phyloP scores from a whole-genome alignment of 30 jellyfish, hydroid and myxozoan genomes.

The Rhopilema esculentum region DNA sequence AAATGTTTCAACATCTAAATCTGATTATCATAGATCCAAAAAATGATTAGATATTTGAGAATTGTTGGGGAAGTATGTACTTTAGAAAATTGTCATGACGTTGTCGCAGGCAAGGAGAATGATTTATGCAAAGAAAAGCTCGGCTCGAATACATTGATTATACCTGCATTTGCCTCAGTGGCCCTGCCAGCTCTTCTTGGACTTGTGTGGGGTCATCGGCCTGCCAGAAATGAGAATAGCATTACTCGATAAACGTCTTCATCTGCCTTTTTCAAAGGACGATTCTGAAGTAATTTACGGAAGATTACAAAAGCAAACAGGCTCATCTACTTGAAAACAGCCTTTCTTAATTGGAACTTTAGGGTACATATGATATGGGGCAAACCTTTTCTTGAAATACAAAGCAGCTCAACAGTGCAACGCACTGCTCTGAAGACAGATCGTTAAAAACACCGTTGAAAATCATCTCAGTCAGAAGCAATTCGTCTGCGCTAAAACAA shows the following conservation, averaged over 20 bases:
- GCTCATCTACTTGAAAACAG: too few species aligned
- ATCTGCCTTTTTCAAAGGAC: too few species aligned
- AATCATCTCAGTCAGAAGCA: slow-evolving; percentile 96
- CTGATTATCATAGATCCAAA: too few species aligned
- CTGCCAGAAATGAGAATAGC: slow-evolving; percentile 50
- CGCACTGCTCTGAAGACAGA: slow-evolving; percentile 83
- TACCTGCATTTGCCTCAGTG: slow-evolving; percentile 98
- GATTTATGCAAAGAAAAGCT: neutral
- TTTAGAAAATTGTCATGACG: too few species aligned
- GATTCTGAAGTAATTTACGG: too few species aligned
- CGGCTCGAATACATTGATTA: too few species aligned
- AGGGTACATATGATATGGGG: neutral
- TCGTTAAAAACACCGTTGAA: slow-evolving; percentile 99
- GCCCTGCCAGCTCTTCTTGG: slow-evolving; percentile 98
- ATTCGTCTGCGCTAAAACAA: slow-evolving; percentile 93
- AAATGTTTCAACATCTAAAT: neutral
- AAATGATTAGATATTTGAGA: too few species aligned
- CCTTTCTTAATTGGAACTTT: too few species aligned
- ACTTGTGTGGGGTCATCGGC: slow-evolving; percentile 93
- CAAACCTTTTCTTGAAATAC: slow-evolving; percentile 98
- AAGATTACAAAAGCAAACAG: too few species aligned
- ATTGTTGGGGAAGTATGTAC: too few species aligned
- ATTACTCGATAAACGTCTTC: too few species aligned
- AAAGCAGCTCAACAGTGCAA: slow-evolving; percentile 95
- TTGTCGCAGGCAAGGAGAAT: too few species aligned